Base-by-base conservation (phyloP, 2,797 vertebrate genomes). In the Coreius guichenoti region DNA sequence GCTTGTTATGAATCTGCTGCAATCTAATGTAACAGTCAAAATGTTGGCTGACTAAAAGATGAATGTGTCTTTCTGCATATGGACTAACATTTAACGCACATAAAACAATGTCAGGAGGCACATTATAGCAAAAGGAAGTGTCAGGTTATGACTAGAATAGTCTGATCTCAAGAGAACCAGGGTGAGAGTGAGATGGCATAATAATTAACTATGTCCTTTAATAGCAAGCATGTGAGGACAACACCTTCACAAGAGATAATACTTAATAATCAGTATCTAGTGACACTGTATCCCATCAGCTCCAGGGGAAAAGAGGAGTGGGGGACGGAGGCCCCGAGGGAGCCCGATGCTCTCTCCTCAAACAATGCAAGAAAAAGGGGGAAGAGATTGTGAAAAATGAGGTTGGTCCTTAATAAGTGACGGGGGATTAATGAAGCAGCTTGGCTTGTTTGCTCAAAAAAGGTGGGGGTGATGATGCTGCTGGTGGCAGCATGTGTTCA, bases 361-460 rank as follows among this genome's bases (percentile, higher is more conserved):
- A 80, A 73, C 61, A 67, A 73, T 74, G 54, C n/a, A 73, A 84
- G 21, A 19, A 82, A 70, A 67, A 78, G 54, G 63, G 49, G 63
- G 29, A 5, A 26, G 58, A 73, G 67, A 26, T 58, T 63, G 68
- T 51, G 36, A 85, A 54, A 88, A 75, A 81, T 54, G 67, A 79
- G 84, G 76, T 72, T 61, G 56, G 45, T 23, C 47, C 49, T 69
- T 61, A 79, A 85, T 86, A 85, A 88, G 80, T 85, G 89, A 87
- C 7, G 21, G 84, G 82, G 80, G 85, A 88, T 88, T 83, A 80
- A 88, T 88, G 74, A 67, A 63, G 72, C 33, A 45, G 87, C 49
- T 80, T 78, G 78, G 70, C 43, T 61, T 84, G 67, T 87, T 75
- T 84, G 80, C 58, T 67, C 5, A 68, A 65, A 51, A 82, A 47